Conservation (phyloP, 2,888 invertebrate species). For the Nomada lathburiana region DNA sequence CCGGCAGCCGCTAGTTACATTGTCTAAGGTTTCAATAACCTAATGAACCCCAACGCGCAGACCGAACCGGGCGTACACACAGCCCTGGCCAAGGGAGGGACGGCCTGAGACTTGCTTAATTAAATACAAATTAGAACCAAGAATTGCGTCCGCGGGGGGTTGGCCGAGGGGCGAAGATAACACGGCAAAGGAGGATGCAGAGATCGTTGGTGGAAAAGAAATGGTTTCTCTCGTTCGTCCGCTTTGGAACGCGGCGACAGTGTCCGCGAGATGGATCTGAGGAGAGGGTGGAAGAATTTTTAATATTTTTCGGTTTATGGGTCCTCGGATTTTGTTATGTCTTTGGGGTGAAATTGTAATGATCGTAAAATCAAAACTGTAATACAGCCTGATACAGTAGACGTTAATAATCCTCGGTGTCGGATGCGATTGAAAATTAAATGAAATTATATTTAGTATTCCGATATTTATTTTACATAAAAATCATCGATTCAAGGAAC, state of each 20-base stretch:
- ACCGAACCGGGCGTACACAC: conserved; percentile 71
- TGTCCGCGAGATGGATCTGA: background rate
- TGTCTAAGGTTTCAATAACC: conserved; percentile 83
- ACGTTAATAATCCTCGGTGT: too few relatives aligned
- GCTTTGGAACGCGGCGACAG: background rate
- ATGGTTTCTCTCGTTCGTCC: conserved; percentile 20
- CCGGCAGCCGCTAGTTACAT: conserved; percentile 78
- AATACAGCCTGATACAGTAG: too few relatives aligned
- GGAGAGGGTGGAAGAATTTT: background rate
- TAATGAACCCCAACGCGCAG: conserved; percentile 78
- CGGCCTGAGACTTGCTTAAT: conserved; percentile 72
- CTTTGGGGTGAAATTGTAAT: too few relatives aligned
- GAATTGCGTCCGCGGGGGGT: conserved; percentile 63
- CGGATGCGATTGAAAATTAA: too few relatives aligned
- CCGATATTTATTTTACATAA: too few relatives aligned
- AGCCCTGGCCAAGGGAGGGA: conserved; percentile 58
- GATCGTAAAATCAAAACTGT: too few relatives aligned
- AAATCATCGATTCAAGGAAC: background rate
- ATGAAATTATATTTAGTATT: too few relatives aligned
- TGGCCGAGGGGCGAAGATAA: conserved; percentile 58
- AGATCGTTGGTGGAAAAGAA: conserved; percentile 4
- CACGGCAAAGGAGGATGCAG: conserved; percentile 23
- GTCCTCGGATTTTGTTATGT: too few relatives aligned
- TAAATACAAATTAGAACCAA: conserved; percentile 78
- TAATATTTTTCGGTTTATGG: background rate